Evolutionary conservation across 2,113 vertebrate genomes (phyloP).

Genomic region (Camelus bactrianus): DNA sequence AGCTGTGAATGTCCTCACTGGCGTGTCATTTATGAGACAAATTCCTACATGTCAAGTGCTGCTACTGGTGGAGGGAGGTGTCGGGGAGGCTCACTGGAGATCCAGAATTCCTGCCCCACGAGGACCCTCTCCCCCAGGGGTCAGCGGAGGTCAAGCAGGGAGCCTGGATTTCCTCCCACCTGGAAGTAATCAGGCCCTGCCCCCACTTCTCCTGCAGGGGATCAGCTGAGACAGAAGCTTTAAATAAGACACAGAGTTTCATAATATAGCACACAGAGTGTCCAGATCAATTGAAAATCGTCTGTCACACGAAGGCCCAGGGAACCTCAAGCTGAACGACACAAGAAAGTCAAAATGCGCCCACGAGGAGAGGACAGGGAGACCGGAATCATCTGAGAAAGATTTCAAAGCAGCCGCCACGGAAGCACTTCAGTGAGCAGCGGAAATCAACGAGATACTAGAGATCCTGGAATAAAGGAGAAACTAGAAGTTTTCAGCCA

Average conservation of each 20-base stretch:
- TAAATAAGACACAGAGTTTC: not conserved
- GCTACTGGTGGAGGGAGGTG: too few relatives aligned
- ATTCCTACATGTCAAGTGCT: not conserved
- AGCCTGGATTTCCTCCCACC: not conserved
- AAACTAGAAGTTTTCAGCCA: not conserved
- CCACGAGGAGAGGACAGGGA: not conserved
- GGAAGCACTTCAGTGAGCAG: not conserved
- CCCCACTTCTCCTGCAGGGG: not conserved
- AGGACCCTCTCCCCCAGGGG: not conserved
- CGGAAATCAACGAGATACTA: not conserved
- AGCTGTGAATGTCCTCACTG: not conserved
- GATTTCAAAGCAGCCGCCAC: not conserved
- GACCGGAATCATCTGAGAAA: not conserved
- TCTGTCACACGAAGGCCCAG: not conserved
- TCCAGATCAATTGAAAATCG: not conserved
- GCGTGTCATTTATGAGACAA: not conserved
- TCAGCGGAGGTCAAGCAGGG: not conserved
- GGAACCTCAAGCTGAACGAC: not conserved
- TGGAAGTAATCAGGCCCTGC: not conserved
- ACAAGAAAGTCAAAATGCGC: not conserved
- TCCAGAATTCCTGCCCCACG: not conserved
- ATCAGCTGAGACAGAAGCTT: not conserved
- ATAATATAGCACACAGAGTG: not conserved
- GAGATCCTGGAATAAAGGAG: not conserved
- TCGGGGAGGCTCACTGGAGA: not conserved